Conservation (phyloP, 2,797 vertebrate species). For the Anomalospiza imberbis region DNA sequence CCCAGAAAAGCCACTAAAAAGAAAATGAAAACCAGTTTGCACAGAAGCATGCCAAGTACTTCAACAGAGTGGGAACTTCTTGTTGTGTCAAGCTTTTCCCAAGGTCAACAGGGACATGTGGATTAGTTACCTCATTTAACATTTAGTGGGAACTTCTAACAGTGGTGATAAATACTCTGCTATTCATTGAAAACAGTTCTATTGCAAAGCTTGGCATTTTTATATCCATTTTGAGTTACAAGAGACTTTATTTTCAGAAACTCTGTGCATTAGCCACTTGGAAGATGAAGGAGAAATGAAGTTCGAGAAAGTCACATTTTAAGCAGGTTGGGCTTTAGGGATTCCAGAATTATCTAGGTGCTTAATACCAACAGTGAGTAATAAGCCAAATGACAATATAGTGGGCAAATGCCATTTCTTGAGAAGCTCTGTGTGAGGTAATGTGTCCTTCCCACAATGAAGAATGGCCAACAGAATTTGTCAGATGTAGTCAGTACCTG, state of each 20-base stretch:
- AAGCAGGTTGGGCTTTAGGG: not conserved
- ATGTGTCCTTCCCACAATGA: not conserved
- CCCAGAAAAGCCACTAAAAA: not conserved
- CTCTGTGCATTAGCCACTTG: not conserved
- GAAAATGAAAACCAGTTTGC: not conserved
- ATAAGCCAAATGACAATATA: not conserved
- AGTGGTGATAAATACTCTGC: not conserved
- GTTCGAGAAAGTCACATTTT: not conserved
- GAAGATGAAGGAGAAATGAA: not conserved
- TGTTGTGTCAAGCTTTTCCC: not conserved
- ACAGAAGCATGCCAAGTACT: not conserved
- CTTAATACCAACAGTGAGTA: not conserved
- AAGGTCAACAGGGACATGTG: not conserved
- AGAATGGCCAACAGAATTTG: not conserved
- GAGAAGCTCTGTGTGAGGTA: not conserved
- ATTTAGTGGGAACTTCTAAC: not conserved
- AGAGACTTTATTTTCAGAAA: not conserved
- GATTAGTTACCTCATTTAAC: not conserved
- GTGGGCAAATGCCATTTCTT: not conserved
- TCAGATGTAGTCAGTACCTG: not conserved
- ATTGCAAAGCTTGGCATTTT: not conserved
- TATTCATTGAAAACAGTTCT: not conserved
- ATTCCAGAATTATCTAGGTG: not conserved
- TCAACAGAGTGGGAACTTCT: not conserved
- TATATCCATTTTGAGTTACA: not conserved